Conservation (phyloP, 1,140 invertebrate genomes). For the Nylanderia fulva region DNA sequence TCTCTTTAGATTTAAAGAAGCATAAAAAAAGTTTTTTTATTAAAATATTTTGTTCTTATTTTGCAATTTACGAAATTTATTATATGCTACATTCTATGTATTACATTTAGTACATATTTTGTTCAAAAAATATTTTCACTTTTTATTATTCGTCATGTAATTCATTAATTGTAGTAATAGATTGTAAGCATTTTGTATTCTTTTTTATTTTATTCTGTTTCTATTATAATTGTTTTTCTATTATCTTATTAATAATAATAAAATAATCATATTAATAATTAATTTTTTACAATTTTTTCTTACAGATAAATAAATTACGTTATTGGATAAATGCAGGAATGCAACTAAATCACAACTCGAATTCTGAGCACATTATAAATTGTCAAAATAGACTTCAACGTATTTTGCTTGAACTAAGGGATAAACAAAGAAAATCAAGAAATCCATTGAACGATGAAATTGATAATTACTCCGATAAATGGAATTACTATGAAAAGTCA, state of each 20-base stretch:
- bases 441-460: constrained; percentile 31
- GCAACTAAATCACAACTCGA: background rate
- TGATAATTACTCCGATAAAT: constrained; percentile 57
- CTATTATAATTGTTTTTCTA: background rate
- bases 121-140: background rate
- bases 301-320: constrained; percentile 81
- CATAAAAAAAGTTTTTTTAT: too few relatives aligned
- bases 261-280: background rate
- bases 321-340: constrained; percentile 80
- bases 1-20: too few relatives aligned
- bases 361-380: constrained; percentile 55
- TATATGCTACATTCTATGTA: background rate
- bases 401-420: constrained; percentile 67
- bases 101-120: background rate
- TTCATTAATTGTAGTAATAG: background rate
- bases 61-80: background rate
- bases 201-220: background rate
- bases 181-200: background rate
- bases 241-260: background rate
- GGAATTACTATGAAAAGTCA: constrained; percentile 76
- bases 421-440: constrained; percentile 63
- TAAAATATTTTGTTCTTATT: background rate
- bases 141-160: background rate
- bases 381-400: constrained; percentile 75
- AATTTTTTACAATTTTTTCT: constrained; percentile 29